Base-by-base conservation (phyloP, 2,888 invertebrate species). In the Xestia xanthographa region DNA sequence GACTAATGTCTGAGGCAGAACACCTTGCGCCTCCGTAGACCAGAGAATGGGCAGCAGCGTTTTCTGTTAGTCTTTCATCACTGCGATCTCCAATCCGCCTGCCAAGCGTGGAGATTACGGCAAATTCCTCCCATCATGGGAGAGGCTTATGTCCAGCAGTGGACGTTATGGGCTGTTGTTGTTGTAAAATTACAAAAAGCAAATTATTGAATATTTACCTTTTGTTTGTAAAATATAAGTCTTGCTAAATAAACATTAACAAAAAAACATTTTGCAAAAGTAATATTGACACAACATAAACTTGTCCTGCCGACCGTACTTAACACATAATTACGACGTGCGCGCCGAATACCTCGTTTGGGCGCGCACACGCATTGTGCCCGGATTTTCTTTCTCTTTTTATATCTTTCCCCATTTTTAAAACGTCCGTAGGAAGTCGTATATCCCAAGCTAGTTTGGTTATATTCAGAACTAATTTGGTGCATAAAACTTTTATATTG, bases 391-490 rank as follows among this genome's bases (percentile, higher is more conserved):
- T 89, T 90, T 88, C 83, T 88, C 90, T 92, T 92, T 92, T 92
- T 93, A 90, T 91, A 90, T 91, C 91, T 92, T 93, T 92, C 91
- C 90, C 92, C 94, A 93, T 94, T 95, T 95, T 94, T 92, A 94
- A 93, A 92, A 90, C 83, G 86, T 87, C 84, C 82, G 76, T 85
- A 95, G 96, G 95, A 96, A 96, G 96, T 94, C 93, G 91, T 95
- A 94, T 91, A 90, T 91, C 92, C 89, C 88, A 85, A 89, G 84
- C 85, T 84, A 89, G 87, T 90, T 89, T 85, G 67, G 85, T 74
- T 90, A 87, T 90, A 90, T 94, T 94, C 94, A 89, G 95, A 95
- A 95, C 94, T 93, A 94, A 95, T 95, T 95, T 94, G 92, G 90
- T 92, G 91, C 90, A 94, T 94, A 93, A 93, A 93, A 93, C 86